phyloP scores from a whole-genome alignment of 2,888 invertebrate species.

The Pollenia amentaria region DNA sequence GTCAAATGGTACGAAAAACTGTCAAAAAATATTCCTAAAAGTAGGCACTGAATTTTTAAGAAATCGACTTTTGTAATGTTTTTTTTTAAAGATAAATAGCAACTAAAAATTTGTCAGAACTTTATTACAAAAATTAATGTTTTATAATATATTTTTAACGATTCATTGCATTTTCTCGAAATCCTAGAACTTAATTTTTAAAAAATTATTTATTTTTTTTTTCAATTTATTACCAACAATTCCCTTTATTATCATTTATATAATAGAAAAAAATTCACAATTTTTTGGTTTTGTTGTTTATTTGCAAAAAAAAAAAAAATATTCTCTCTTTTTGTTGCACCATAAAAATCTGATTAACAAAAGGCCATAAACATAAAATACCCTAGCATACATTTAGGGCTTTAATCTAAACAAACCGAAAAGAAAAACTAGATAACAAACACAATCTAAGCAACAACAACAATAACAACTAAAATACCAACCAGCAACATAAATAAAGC shows the following conservation, averaged over 20 bases:
- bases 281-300: not conserved
- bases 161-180: no score
- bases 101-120: no score
- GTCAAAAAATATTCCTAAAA: no score
- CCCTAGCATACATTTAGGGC: constrained; percentile 58
- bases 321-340: constrained; percentile 12
- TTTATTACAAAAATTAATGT: no score
- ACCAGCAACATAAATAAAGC: constrained; percentile 32
- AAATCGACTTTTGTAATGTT: no score
- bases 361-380: constrained; percentile 55
- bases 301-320: not conserved
- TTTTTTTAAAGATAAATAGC: no score
- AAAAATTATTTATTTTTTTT: no score
- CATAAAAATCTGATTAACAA: constrained; percentile 57
- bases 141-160: no score
- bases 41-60: no score
- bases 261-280: not conserved
- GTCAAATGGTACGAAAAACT: no score
- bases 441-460: constrained; percentile 8
- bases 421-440: constrained; percentile 49
- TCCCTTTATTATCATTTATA: not conserved
- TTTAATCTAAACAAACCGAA: constrained; percentile 58
- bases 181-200: no score
- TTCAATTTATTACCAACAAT: not conserved
- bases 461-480: not conserved